These are phyloP conservation scores for Drosophila formosana DNA, from an alignment of 2,888 invertebrate genomes.

Conservation along the genomic window DNA sequence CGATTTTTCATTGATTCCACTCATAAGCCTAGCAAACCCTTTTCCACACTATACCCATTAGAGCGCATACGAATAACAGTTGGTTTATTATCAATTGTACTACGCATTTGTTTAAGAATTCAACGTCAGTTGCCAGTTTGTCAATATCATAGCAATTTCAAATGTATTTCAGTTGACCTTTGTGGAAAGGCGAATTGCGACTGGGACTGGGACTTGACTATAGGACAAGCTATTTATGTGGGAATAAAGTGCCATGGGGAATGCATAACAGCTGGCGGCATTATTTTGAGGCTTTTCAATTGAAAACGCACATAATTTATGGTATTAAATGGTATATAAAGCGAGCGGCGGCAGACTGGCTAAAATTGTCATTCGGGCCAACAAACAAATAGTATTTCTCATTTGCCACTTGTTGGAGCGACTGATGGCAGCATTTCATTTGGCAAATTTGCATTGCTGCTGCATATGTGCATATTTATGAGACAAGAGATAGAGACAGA, in stretches of 20 bases:
- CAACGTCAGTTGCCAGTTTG: background rate
- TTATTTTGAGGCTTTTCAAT: slow-evolving; percentile 18
- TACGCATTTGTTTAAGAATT: slow-evolving; percentile 1
- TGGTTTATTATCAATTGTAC: background rate
- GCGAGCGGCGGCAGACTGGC: background rate
- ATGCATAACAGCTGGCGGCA: slow-evolving; percentile 22
- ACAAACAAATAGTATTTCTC: slow-evolving; percentile 14
- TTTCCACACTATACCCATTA: background rate
- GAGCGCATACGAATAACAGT: background rate
- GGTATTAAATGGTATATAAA: slow-evolving; percentile 18
- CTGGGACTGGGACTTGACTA: background rate
- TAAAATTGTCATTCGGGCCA: slow-evolving; percentile 2
- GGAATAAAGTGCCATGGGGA: slow-evolving; percentile 5
- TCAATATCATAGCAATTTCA: slow-evolving; percentile 21
- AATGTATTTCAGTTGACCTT: slow-evolving; percentile 9
- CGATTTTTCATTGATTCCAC: too few relatives aligned
- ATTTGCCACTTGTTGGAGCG: slow-evolving; percentile 66
- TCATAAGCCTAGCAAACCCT: background rate
- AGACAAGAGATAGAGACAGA: slow-evolving; percentile 13
- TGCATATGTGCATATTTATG: slow-evolving; percentile 66
- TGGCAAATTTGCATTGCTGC: slow-evolving; percentile 44
- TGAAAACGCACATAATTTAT: slow-evolving; percentile 25
- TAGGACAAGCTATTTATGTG: slow-evolving; percentile 7
- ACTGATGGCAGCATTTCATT: slow-evolving; percentile 61
- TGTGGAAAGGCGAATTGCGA: background rate